Base-by-base conservation (phyloP, 2,113 vertebrate genomes). In the Phyllopteryx taeniolatus region DNA sequence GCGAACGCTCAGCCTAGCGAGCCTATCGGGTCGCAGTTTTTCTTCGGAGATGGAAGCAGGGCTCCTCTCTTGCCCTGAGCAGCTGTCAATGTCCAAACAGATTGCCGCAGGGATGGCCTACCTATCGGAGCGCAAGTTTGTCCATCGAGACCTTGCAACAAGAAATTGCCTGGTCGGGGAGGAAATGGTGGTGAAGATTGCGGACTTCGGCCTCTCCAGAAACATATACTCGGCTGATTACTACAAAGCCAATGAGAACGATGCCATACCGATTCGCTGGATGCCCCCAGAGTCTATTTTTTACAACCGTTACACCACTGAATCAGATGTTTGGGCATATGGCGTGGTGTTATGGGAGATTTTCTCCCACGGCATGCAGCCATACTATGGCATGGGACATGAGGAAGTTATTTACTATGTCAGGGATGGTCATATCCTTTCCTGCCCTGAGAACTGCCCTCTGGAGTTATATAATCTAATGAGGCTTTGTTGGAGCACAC, bases 251-350 rank as follows among this genome's bases (percentile, higher is more conserved):
- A 95, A 96, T 0, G 98, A 99, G 80, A 99, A 99, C 0, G 98
- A 99, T 0, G 97, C 98, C 57, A 99, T 99, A 76, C 98, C 98
- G 8, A 98, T 99, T 74, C 96, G 98, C 11, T 99, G 98, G 98
- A 99, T 99, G 98, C 98, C 98, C 0, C 98, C 98, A 0, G 98
- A 99, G 83, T 99, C 98, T 8, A 99, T 99, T 67, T 99, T 99
- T 92, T 99, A 97, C 72, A 99, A 99, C 77, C 97, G 97, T 46
- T 99, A 99, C 82, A 99, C 98, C 61, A 97, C 94, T 0, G 98
- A 99, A 76, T 99, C 98, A 0, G 98, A 99, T 0, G 95, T 99
- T 67, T 99, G 97, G 98, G 98, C 98, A 22, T 99, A 98, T 0
- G 98, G 98, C 0, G 98, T 99, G 87, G 95, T 98, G 72, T 85